phyloP scores from a whole-genome alignment of 2,888 invertebrate genomes.

The Hypercompe scribonia region DNA sequence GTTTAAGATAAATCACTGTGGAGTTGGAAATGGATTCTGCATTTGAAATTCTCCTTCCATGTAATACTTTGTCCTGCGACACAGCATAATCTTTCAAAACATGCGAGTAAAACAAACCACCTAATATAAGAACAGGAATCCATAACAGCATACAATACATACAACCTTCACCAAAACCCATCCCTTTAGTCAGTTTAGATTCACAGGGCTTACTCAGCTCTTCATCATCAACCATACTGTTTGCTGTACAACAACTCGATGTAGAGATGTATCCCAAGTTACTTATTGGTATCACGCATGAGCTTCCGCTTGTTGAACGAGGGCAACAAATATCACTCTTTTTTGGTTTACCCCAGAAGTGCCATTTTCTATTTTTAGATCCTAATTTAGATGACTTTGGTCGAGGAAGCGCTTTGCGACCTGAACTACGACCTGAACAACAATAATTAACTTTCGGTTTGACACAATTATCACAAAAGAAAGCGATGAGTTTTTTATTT shows the following conservation, averaged over 20 bases:
- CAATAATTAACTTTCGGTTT: slow-evolving; percentile 17
- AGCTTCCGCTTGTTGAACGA: slow-evolving; percentile 1
- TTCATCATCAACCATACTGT: background rate
- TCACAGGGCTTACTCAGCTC: background rate
- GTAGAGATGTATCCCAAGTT: background rate
- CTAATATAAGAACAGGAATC: slow-evolving; percentile 65
- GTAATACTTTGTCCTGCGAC: background rate
- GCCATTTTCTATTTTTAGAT: slow-evolving; percentile 14
- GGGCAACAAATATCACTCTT: slow-evolving; percentile 1
- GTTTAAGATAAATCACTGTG: slow-evolving; percentile 50
- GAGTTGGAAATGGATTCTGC: slow-evolving; percentile 22
- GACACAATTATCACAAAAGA: slow-evolving; percentile 57
- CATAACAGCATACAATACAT: slow-evolving; percentile 68
- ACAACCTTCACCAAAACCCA: slow-evolving; percentile 64
- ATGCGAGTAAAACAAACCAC: slow-evolving; percentile 60
- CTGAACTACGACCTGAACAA: background rate
- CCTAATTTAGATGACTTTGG: background rate
- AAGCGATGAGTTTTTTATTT: slow-evolving; percentile 58
- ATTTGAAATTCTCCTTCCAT: background rate
- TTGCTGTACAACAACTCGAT: slow-evolving; percentile 5
- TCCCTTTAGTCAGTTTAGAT: slow-evolving; percentile 41
- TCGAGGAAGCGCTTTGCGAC: background rate
- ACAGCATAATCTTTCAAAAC: slow-evolving; percentile 55
- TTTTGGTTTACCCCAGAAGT: slow-evolving; percentile 2
- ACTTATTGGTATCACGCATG: slow-evolving; percentile 4